phyloP scores from a whole-genome alignment of 2,888 invertebrate genomes.

The Xestia ashworthii region DNA sequence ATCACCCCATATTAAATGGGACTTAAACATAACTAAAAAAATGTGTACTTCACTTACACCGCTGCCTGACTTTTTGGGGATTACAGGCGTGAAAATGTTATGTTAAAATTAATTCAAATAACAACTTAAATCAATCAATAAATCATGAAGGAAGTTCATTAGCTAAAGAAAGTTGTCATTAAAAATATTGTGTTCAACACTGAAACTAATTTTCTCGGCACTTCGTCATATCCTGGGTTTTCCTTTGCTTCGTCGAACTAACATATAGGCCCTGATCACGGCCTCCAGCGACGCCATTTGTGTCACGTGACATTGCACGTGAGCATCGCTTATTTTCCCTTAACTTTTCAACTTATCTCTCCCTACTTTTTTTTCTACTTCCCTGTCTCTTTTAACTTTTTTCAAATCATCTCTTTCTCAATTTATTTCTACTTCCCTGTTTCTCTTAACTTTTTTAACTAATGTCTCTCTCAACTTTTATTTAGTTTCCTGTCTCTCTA shows the following conservation, averaged over 20 bases:
- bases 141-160: constrained; percentile 11
- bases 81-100: too few species aligned
- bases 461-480: background rate
- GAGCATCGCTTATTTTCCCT: background rate
- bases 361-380: too few species aligned
- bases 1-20: too few species aligned
- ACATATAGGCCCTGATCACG: constrained; percentile 38
- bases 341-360: background rate
- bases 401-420: background rate
- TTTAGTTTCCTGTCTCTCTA: background rate
- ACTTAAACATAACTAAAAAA: too few species aligned
- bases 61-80: too few species aligned
- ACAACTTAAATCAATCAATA: constrained; percentile 23
- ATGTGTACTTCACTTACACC: too few species aligned
- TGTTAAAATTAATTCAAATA: background rate
- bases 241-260: constrained; percentile 40
- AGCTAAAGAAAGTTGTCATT: constrained; percentile 37
- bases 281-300: background rate
- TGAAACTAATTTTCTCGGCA: constrained; percentile 50
- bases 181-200: constrained; percentile 4
- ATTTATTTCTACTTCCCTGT: background rate
- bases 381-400: too few species aligned
- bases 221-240: constrained; percentile 45
- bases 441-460: background rate
- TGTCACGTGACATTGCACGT: background rate